Conservation (phyloP, 2,888 invertebrate genomes). For the Leucozona laternaria region DNA sequence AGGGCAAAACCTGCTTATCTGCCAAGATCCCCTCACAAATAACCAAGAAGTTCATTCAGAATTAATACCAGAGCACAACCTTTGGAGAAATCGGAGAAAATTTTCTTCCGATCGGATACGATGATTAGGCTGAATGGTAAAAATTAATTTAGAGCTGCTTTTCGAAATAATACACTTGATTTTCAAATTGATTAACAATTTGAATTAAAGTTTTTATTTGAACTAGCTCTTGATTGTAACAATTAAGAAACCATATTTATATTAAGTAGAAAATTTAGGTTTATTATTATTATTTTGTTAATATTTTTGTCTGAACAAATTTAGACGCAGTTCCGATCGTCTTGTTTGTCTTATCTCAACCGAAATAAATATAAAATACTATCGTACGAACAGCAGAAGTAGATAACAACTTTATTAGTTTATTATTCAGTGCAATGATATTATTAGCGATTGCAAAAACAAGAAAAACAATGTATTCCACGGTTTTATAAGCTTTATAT, state of each 20-base stretch:
- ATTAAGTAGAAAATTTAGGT: not conserved
- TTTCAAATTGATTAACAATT: not conserved
- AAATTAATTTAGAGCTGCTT: no score
- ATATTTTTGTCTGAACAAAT: slow-evolving; percentile 3
- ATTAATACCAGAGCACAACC: no score
- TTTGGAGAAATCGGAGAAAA: no score
- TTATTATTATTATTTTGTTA: not conserved
- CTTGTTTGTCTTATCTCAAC: slow-evolving; percentile 29
- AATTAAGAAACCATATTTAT: not conserved
- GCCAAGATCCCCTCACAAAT: no score
- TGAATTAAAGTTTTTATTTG: not conserved
- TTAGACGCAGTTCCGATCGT: slow-evolving; percentile 1
- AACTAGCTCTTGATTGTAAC: not conserved
- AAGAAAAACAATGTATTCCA: not conserved
- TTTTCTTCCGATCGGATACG: no score
- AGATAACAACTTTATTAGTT: slow-evolving; percentile 56
- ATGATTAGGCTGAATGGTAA: no score
- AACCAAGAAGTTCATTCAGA: no score
- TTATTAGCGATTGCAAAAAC: slow-evolving; percentile 1
- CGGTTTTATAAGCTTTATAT: not conserved
- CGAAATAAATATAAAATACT: slow-evolving; percentile 41
- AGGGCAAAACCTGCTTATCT: no score
- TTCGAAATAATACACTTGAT: not conserved
- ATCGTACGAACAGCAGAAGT: slow-evolving; percentile 28
- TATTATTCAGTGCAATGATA: slow-evolving; percentile 29